Conservation (phyloP, 1,140 invertebrate species). For the Tetramorium parvispinum region DNA sequence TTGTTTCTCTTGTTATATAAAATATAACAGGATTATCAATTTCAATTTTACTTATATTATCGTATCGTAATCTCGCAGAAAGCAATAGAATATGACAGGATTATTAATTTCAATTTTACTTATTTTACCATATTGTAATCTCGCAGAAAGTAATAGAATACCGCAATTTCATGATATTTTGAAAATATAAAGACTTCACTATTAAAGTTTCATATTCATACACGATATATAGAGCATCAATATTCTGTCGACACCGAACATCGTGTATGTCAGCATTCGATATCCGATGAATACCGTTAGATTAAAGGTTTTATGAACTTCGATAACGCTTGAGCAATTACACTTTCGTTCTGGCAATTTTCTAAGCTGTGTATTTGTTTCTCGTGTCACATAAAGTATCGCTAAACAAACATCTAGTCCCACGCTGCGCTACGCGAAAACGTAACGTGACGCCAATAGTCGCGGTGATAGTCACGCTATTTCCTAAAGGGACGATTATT, state of each 20-base stretch:
- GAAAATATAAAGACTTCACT: background rate
- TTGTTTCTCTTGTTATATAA: conserved; percentile 9
- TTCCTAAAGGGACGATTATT: conserved; percentile 56
- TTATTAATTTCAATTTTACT: background rate
- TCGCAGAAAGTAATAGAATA: background rate
- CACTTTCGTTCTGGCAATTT: background rate
- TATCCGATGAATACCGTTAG: background rate
- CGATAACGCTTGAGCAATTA: background rate
- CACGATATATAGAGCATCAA: background rate
- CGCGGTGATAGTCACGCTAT: conserved; percentile 41
- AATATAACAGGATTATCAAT: conserved; percentile 8
- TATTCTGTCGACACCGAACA: background rate
- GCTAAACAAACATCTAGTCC: conserved; percentile 21
- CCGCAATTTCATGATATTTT: background rate
- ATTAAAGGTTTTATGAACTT: background rate
- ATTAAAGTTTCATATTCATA: background rate
- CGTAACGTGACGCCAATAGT: background rate
- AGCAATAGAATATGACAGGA: background rate
- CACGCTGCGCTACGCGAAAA: conserved; percentile 32
- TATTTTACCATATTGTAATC: background rate
- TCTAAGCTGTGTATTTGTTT: background rate
- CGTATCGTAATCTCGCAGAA: background rate
- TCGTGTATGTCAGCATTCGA: background rate
- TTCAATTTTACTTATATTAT: background rate
- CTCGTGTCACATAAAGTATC: conserved; percentile 24